These are phyloP conservation scores for Leptopilina drosophilae DNA, from an alignment of 2,888 invertebrate genomes.

Conservation along the genomic window DNA sequence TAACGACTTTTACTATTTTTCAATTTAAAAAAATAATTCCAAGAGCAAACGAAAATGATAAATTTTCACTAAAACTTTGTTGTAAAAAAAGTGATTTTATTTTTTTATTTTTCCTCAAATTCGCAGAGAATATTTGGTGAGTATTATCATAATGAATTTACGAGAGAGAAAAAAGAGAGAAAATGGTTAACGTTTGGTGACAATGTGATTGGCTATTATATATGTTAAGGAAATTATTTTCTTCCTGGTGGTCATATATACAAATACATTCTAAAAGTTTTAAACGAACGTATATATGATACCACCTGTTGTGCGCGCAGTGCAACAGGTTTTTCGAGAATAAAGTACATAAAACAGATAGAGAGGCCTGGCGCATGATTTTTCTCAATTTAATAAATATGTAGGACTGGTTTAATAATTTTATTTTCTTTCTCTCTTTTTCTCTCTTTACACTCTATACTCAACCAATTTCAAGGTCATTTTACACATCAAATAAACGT, in stretches of 20 bases:
- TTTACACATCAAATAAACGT: background rate
- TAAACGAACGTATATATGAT: background rate
- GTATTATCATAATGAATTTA: too few relatives aligned
- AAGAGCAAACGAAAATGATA: too few relatives aligned
- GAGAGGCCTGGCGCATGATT: background rate
- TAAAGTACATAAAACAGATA: slow-evolving; percentile 10
- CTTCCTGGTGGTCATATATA: slow-evolving; percentile 3
- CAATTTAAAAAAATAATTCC: too few relatives aligned
- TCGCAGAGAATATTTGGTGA: too few relatives aligned
- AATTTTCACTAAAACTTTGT: too few relatives aligned
- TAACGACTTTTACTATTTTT: too few relatives aligned
- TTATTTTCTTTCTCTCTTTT: too few relatives aligned
- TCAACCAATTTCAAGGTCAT: background rate
- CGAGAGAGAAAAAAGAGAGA: background rate
- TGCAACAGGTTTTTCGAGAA: slow-evolving; percentile 16
- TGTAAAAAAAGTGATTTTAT: too few relatives aligned
- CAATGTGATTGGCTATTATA: slow-evolving; percentile 1
- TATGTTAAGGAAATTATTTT: background rate
- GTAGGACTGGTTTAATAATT: background rate
- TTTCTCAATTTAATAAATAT: background rate
- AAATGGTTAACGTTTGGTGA: background rate
- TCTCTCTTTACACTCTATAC: too few relatives aligned
- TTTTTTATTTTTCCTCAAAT: too few relatives aligned
- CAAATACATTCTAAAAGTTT: too few relatives aligned
- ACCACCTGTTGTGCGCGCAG: slow-evolving; percentile 13